Base-by-base conservation (phyloP, 2,888 invertebrate species). In the Coelinius sp. region DNA sequence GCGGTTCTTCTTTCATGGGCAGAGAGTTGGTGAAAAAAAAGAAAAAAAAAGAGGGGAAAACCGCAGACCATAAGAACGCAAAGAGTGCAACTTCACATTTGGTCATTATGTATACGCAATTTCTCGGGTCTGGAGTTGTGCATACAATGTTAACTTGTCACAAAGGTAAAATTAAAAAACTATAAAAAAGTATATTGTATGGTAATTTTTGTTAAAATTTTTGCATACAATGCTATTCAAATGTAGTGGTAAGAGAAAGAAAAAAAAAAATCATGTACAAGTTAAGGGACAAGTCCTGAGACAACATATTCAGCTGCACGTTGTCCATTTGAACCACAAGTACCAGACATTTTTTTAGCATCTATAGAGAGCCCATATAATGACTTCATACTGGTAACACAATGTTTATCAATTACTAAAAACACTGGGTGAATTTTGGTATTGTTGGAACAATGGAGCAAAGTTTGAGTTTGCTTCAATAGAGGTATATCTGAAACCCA, bases 51-150 rank as follows among this genome's bases (percentile, higher is more conserved):
- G 2, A 6, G 20, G 17, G 7, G 82, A 82, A 81, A 82, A 82
- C 82, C 82, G 80, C 82, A 81, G 80, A 79, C 75, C 79, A 76
- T 76, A 76, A 75, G 80, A 78, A 75, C 75, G 73, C 64, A 20
- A 68, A 44, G 70, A 74, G 73, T 74, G 68, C 74, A 74, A 75
- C 73, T 75, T 75, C 70, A 73, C 77, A 73, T 77, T 77, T 74
- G 71, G 70, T 71, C 73, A 77, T 77, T 77, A 74, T 75, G 68
- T 75, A n/a, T n/a, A 74, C 68, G 73, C 56, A 56, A 38, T 66
- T 66, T 66, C 46, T 49, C 46, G 14, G 46, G 20, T n/a, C 46
- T 49, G 10, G 17, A 49, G 20, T 49, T 49, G 46, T 49, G 46
- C 46, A 49, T 49, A 49, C 46, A 49, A 20, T 49, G 46, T 49